phyloP scores from a whole-genome alignment of 2,888 invertebrate genomes.

The Rapana venosa region DNA sequence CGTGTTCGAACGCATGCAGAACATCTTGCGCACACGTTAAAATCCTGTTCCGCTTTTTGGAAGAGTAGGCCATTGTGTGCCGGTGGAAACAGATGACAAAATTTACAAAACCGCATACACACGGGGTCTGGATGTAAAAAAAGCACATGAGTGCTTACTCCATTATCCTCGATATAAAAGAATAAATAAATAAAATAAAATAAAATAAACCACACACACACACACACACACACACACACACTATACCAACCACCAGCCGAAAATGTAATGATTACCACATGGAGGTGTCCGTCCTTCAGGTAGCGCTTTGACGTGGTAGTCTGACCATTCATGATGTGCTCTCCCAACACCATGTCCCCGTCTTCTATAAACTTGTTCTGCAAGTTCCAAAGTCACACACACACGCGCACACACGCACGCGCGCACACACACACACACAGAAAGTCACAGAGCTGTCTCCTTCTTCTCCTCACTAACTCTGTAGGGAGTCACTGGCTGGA shows the following conservation, averaged over 20 bases:
- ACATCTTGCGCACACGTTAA: too few relatives aligned
- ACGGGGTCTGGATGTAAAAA: too few relatives aligned
- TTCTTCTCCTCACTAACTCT: not conserved
- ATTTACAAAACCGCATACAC: too few relatives aligned
- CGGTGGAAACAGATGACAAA: too few relatives aligned
- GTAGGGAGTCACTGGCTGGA: not conserved
- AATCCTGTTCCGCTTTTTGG: too few relatives aligned
- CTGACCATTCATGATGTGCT: not conserved
- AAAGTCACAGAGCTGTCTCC: not conserved
- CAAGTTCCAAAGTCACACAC: not conserved
- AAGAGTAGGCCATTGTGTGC: too few relatives aligned
- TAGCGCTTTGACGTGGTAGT: not conserved
- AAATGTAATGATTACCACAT: not conserved
- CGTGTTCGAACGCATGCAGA: too few relatives aligned
- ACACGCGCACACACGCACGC: not conserved
- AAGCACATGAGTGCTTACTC: too few relatives aligned
- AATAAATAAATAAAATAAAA: too few relatives aligned
- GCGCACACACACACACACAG: constrained; percentile 3
- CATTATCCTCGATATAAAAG: too few relatives aligned
- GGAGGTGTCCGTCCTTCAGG: not conserved
- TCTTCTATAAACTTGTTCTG: not conserved
- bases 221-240: constrained; percentile 4
- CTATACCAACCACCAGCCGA: not conserved
- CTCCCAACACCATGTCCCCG: not conserved
- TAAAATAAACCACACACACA: not conserved